Conservation (phyloP, 1,140 invertebrate species). For the Diplogasteroides magnus region DNA sequence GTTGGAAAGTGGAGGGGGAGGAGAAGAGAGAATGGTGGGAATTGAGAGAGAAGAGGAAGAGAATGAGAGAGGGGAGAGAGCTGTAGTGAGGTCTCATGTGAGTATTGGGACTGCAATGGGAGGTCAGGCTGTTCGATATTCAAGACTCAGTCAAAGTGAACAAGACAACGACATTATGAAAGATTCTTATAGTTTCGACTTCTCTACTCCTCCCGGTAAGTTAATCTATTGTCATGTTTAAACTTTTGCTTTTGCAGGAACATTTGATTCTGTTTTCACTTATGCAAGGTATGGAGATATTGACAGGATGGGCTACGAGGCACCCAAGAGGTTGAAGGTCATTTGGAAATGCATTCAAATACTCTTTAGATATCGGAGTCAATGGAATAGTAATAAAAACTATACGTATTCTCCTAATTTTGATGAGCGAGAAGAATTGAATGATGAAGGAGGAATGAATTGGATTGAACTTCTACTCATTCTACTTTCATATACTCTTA, state of each 20-base stretch:
- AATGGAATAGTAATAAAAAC: not conserved
- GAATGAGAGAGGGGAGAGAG: slow-evolving; percentile 1
- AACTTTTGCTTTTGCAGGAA: too few species aligned
- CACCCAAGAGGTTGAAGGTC: slow-evolving; percentile 14
- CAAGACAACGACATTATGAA: slow-evolving; percentile 9
- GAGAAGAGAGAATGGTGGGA: not conserved
- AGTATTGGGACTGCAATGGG: slow-evolving; percentile 4
- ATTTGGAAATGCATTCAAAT: not conserved
- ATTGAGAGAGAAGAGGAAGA: slow-evolving; percentile 2
- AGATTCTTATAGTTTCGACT: slow-evolving; percentile 18
- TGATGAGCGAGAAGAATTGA: not conserved
- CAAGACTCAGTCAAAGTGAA: slow-evolving; percentile 8
- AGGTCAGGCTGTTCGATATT: slow-evolving; percentile 3
- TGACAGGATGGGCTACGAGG: slow-evolving; percentile 36
- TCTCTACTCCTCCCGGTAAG: slow-evolving; percentile 19
- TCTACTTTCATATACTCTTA: slow-evolving; percentile 15
- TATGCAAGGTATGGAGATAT: slow-evolving; percentile 35
- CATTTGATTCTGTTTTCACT: slow-evolving; percentile 28
- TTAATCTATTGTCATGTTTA: too few species aligned
- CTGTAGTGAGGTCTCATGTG: not conserved
- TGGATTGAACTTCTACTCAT: slow-evolving; percentile 16
- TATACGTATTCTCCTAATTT: not conserved
- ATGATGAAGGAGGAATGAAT: not conserved
- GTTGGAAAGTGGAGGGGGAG: not conserved
- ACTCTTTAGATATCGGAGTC: too few species aligned